phyloP scores from a whole-genome alignment of 2,888 invertebrate species.

The Drosophila neotestacea region DNA sequence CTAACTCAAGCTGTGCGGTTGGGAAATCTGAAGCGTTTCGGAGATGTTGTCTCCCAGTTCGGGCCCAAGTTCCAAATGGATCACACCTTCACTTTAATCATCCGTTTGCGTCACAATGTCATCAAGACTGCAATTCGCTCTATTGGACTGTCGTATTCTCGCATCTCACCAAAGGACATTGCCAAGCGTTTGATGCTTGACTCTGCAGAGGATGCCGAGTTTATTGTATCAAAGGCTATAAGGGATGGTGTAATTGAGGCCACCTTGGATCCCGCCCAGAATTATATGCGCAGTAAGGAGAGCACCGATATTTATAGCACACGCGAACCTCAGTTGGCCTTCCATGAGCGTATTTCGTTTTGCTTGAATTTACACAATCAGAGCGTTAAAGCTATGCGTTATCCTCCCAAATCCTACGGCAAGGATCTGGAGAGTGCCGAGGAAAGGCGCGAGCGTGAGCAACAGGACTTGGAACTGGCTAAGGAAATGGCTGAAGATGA shows the following conservation, averaged over 20 bases:
- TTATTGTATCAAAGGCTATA: conserved; percentile 99
- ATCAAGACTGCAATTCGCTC: conserved; percentile 99
- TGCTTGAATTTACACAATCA: conserved; percentile 99
- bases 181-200: conserved; percentile 97
- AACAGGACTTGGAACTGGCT: conserved; percentile 99
- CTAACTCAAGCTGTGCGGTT: conserved; percentile 98
- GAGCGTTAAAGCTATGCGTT: conserved; percentile 99
- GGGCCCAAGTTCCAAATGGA: conserved; percentile 96
- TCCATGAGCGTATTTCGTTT: conserved; percentile 98
- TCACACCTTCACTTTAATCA: conserved; percentile 97
- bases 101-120: conserved; percentile 98
- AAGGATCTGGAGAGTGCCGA: conserved; percentile 99
- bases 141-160: conserved; percentile 97
- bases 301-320: conserved; percentile 98
- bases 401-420: conserved; percentile 99
- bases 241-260: conserved; percentile 99
- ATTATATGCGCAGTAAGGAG: conserved; percentile 98
- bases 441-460: conserved; percentile 97
- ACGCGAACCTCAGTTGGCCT: conserved; percentile 97
- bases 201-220: conserved; percentile 99
- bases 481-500: conserved; percentile 99
- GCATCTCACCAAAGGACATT: conserved; percentile 97
- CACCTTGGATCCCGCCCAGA: conserved; percentile 96
- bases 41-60: conserved; percentile 95
- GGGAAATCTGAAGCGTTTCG: conserved; percentile 97